Percentiles rank a stretch among this genome's conserved stretches.
Conservation (phyloP, 2,888 invertebrate species). For the Proisotoma minuta region DNA sequence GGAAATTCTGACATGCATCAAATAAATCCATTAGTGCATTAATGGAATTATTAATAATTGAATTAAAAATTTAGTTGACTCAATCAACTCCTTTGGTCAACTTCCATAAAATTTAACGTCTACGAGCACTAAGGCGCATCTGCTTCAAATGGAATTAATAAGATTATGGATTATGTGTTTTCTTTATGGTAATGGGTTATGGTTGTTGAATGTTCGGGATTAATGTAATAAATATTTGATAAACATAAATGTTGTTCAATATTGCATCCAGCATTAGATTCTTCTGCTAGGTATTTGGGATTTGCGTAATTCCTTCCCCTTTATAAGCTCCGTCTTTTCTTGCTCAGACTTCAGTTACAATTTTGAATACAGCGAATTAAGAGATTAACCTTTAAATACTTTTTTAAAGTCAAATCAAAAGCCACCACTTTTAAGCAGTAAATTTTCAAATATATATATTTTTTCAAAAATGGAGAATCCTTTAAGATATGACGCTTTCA, state of each 20-base stretch:
- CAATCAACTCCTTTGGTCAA: too few relatives aligned
- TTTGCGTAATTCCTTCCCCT: background rate
- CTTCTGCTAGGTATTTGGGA: background rate
- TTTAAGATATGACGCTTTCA: background rate
- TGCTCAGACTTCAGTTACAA: background rate
- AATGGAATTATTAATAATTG: too few relatives aligned
- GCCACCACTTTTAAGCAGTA: too few relatives aligned
- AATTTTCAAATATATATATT: background rate
- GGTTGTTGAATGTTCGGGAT: background rate
- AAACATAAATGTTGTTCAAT: background rate
- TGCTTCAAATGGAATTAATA: too few relatives aligned
- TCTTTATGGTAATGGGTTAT: background rate
- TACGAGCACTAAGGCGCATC: too few relatives aligned
- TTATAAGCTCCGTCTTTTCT: background rate
- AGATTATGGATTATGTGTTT: too few relatives aligned
- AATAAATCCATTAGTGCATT: too few relatives aligned
- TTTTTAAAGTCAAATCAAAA: background rate
- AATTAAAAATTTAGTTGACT: too few relatives aligned
- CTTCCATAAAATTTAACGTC: too few relatives aligned
- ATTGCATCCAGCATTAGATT: background rate
- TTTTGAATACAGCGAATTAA: background rate
- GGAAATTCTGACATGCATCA: too few relatives aligned
- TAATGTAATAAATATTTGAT: background rate
- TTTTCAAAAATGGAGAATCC: constrained; percentile 5
- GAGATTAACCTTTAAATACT: background rate